Base-by-base conservation (phyloP, 2,113 vertebrate genomes). In the Pionites leucogaster region DNA sequence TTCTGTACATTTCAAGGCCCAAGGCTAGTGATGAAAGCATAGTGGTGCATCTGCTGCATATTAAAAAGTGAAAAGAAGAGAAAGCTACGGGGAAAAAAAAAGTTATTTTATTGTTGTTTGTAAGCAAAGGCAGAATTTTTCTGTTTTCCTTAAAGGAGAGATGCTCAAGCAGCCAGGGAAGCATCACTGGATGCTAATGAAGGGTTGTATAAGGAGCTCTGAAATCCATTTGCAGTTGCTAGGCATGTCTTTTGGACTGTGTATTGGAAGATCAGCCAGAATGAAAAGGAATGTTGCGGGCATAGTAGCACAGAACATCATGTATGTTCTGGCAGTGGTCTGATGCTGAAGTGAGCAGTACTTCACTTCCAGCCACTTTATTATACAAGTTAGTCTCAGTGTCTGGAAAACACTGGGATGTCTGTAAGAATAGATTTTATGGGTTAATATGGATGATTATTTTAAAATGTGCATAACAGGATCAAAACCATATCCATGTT, bases 161-260 rank as follows among this genome's bases (percentile, higher is more conserved):
- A 69, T 70, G 17, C n/a, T 83, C 22, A 25, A 7, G 27, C 53
- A 24, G 60, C 20, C 44, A 37, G 25, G 28, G 12, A 39, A 41
- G 63, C 16, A 37, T 57, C 31, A 22, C 9, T 60, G 49, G 37
- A 24, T 82, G 15, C 4, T 20, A 33, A 27, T 31, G 20, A 37
- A 68, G 46, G 15, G 27, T 10, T 71, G 6, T 24, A 7, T 39
- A 18, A 55, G 67, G n/a, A 68, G 8, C 46, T 62, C 49, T 68
- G 29, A 86, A 83, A 81, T 35, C 39, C 15, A 20, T 2, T 20
- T 68, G 33, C 20, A 65, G 8, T 53, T 84, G 83, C 49, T 41
- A 81, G 64, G 24, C 0, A 0, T 62, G 64, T 81, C 13, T 65
- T 15, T 57, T 1, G 3, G 42, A 27, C 41, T 31, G 8, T 18